Conservation (phyloP, 1,140 invertebrate species). For the Sycobia sp. region DNA sequence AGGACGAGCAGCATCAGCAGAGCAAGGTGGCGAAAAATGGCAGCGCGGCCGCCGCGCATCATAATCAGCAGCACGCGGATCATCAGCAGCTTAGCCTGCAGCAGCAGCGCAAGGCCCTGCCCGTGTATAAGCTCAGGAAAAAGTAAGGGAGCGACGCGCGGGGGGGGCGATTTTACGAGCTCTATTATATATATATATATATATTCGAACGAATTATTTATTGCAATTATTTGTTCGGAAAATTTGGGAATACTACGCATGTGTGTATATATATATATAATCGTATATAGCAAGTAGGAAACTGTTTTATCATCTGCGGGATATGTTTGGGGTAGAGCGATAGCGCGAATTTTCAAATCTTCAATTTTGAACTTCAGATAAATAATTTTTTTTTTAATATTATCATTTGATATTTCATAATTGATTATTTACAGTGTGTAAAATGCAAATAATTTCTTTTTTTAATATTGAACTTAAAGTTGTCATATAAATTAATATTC, state of each 20-base stretch:
- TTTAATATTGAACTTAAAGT: not conserved
- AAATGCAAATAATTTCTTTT: not conserved
- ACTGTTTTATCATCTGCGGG: too few species aligned
- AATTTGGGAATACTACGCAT: too few species aligned
- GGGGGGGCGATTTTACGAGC: too few species aligned
- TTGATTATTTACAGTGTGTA: not conserved
- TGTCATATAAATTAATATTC: not conserved
- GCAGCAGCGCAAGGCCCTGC: constrained; percentile 61
- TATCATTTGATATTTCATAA: not conserved
- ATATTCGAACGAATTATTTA: not conserved
- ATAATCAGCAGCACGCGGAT: constrained; percentile 41
- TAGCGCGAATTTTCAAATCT: too few species aligned
- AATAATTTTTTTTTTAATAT: not conserved
- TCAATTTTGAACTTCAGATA: too few species aligned
- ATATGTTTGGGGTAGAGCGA: too few species aligned
- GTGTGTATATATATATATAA: too few species aligned
- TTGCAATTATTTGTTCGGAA: not conserved
- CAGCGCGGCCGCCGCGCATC: not conserved
- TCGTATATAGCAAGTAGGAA: too few species aligned
- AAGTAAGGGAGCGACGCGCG: too few species aligned
- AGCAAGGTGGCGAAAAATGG: constrained; percentile 3
- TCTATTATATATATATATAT: not conserved
- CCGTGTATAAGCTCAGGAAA: constrained; percentile 60
- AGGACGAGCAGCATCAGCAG: not conserved
- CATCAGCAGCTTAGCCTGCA: constrained; percentile 52